These are phyloP conservation scores for Brachyhypopomus gauderio DNA, from an alignment of 2,113 vertebrate genomes.

Conservation along the genomic window DNA sequence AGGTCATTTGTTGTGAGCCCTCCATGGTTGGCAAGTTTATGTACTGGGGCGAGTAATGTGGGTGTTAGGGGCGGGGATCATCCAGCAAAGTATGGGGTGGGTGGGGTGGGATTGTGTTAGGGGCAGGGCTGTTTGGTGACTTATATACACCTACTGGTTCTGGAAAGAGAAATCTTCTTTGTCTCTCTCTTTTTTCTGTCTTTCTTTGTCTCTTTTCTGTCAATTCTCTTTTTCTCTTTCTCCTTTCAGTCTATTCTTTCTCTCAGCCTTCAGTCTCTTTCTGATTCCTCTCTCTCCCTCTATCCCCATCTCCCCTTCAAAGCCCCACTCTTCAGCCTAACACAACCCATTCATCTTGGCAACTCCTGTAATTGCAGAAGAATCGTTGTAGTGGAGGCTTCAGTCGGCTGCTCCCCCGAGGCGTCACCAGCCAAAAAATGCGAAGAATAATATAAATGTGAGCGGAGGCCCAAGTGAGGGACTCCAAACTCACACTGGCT, in stretches of 20 bases:
- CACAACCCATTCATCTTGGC: slow-evolving; percentile 14
- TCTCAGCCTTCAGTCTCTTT: not conserved
- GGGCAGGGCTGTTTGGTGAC: slow-evolving; percentile 50
- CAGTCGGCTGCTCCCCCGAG: slow-evolving; percentile 30
- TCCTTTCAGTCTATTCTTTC: not conserved
- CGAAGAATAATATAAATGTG: slow-evolving; percentile 39
- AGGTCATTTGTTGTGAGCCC: slow-evolving; percentile 55
- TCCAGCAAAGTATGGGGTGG: slow-evolving; percentile 48
- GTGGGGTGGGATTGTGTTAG: slow-evolving; percentile 49
- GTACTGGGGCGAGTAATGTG: not conserved
- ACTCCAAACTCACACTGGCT: slow-evolving; percentile 39
- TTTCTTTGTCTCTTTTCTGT: not conserved
- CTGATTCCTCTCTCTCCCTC: not conserved
- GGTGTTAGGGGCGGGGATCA: no score
- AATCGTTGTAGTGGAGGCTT: slow-evolving; percentile 36
- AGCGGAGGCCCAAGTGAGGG: not conserved
- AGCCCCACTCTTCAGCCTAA: slow-evolving; percentile 20
- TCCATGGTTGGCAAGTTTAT: slow-evolving; percentile 53
- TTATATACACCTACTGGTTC: slow-evolving; percentile 52
- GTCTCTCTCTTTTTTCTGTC: not conserved
- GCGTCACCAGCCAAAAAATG: slow-evolving; percentile 23
- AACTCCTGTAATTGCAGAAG: slow-evolving; percentile 39
- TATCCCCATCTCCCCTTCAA: not conserved
- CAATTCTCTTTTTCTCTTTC: not conserved
- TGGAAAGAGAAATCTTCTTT: slow-evolving; percentile 30